Evolutionary conservation across 2,797 vertebrate genomes (phyloP).

Genomic region (Microctenopoma lineatum): DNA sequence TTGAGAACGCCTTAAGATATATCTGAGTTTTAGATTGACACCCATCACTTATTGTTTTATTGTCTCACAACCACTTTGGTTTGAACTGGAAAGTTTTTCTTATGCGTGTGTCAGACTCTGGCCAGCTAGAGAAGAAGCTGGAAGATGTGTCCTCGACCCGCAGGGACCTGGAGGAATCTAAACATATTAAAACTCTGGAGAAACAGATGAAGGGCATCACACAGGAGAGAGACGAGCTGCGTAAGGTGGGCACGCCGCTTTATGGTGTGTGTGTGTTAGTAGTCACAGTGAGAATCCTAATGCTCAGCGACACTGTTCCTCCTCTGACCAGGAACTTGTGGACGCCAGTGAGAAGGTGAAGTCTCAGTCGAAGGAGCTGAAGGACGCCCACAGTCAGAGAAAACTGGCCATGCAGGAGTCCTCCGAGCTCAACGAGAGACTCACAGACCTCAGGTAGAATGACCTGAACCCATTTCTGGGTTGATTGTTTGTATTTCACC

Average conservation of each 20-base stretch:
- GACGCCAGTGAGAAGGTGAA: constrained; percentile 79
- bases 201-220: constrained; percentile 90
- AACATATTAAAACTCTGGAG: constrained; percentile 90
- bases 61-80: neutral
- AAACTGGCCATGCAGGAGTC: constrained; percentile 98
- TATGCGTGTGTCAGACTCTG: constrained; percentile 84
- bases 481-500: neutral
- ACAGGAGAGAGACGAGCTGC: constrained; percentile 92
- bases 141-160: constrained; percentile 88
- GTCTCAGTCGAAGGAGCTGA: constrained; percentile 96
- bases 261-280: neutral
- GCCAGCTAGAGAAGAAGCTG: constrained; percentile 90
- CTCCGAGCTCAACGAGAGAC: constrained; percentile 95
- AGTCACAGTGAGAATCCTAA: neutral
- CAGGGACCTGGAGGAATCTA: constrained; percentile 91
- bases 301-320: neutral
- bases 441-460: constrained; percentile 91
- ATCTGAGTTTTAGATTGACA: neutral
- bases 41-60: too few species aligned
- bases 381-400: constrained; percentile 97
- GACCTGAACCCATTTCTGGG: too few species aligned
- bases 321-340: constrained; percentile 64
- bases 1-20: neutral
- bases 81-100: neutral
- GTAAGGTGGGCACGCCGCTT: constrained; percentile 85